These are phyloP conservation scores for Poecile atricapillus DNA, from an alignment of 2,113 vertebrate species.

Conservation along the genomic window DNA sequence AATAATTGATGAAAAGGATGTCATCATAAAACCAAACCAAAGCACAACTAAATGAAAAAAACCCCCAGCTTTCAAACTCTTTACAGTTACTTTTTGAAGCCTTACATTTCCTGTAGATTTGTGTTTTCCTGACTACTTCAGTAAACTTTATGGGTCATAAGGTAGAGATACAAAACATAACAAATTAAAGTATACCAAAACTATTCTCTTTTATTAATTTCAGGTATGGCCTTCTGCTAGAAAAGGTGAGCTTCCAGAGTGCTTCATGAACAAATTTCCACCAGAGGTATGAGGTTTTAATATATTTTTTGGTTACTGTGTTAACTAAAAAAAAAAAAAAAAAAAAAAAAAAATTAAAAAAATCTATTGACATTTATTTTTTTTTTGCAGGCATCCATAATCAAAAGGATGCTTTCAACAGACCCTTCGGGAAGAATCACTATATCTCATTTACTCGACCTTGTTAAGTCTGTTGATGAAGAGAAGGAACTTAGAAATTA, in stretches of 20 bases:
- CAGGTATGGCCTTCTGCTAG: neutral
- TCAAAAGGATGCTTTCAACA: slow-evolving; percentile 38
- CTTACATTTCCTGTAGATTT: neutral
- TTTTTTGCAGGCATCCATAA: slow-evolving; percentile 13
- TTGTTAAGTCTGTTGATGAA: neutral
- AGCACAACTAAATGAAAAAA: neutral
- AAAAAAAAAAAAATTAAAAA: too few species aligned
- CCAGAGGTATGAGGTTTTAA: neutral
- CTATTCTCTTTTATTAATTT: neutral
- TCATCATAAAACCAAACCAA: neutral
- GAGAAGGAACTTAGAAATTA: neutral
- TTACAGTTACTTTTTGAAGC: neutral
- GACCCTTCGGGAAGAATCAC: neutral
- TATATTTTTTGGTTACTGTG: neutral
- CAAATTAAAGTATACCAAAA: neutral
- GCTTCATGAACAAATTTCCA: neutral
- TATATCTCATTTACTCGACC: neutral
- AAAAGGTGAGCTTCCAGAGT: fast-evolving
- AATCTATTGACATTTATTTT: neutral
- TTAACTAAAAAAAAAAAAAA: neutral
- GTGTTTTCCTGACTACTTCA: neutral
- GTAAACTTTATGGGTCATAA: neutral
- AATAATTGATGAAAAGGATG: neutral
- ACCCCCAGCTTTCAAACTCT: neutral
- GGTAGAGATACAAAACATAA: neutral